Evolutionary conservation across 2,888 invertebrate genomes (phyloP), one percentile per base, ranked within the genome.

Genomic region (Nesidiocoris tenuis): DNA sequence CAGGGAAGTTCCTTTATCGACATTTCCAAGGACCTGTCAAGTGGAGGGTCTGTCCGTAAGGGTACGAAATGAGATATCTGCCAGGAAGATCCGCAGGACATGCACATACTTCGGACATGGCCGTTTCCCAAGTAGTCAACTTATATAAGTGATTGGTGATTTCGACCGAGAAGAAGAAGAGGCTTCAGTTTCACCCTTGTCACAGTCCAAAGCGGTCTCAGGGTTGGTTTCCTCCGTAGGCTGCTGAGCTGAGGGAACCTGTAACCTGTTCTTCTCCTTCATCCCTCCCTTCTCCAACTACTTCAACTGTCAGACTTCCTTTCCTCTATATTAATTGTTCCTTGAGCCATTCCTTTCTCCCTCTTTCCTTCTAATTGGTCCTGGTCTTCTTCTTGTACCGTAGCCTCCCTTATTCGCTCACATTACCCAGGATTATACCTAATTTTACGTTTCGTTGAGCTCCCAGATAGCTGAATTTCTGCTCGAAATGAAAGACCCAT

Each of bases 361-460:
- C 25, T 39, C 39, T 3, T 23, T 54, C 63, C 63, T 63, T 74
- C 59, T 74, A 74, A 74, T 74, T 74, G 74, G 65, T 66, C 65
- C 23, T 74, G 61, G n/a, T 21, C n/a, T 24, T 71, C 56, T 21
- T 19, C 1, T 54, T 24, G 12, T 18, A 21, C 65, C 74, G 7
- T 74, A 61, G 61, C 59, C 39, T 75, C 64, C 21, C 57, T 68
- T 68, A 17, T 75, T 57, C 56, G 65, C 57, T 64, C 65, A 59
- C 74, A 66, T 68, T 61, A 56, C 61, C 59, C 68, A 54, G 66
- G 75, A 75, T 75, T 75, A 75, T 75, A 75, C 68, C 75, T 75
- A 75, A 75, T 75, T 75, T 75, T 68, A 68, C 75, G 75, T 61
- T 68, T 61, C 75, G 75, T 75, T 75, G 64, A 17, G 19, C 61